A percentile compares a stretch with the other conserved stretches of the same genome.
These are phyloP conservation scores for Machaerirhynchus nigripectus DNA, from an alignment of 2,113 vertebrate genomes.

Conservation along the genomic window DNA sequence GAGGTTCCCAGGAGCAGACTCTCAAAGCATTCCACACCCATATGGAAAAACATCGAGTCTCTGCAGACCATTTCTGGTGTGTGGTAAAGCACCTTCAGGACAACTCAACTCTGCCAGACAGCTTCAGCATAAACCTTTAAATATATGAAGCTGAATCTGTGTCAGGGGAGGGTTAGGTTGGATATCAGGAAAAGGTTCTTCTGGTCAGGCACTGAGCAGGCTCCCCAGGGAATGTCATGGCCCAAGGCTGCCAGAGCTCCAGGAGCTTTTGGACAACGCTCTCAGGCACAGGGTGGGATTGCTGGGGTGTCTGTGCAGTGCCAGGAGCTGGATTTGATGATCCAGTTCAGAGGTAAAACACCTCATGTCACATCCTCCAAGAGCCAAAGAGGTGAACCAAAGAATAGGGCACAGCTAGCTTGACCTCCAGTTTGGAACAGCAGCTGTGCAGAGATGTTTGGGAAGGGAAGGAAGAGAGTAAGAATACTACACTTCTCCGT, in stretches of 20 bases:
- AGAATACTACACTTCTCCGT: not conserved
- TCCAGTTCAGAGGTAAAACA: not conserved
- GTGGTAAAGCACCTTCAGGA: not conserved
- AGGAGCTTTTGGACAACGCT: not conserved
- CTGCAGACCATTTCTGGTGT: not conserved
- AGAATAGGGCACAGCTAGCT: not conserved
- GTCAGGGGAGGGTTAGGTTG: not conserved
- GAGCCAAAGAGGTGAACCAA: not conserved
- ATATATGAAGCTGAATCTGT: not conserved
- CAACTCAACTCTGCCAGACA: not conserved
- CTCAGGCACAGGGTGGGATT: not conserved
- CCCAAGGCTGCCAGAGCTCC: not conserved
- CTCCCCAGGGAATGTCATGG: not conserved
- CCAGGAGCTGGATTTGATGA: not conserved
- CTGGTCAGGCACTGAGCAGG: not conserved
- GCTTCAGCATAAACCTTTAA: not conserved
- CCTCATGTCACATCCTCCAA: not conserved
- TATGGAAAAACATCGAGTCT: not conserved
- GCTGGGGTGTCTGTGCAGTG: not conserved
- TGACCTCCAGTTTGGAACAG: not conserved
- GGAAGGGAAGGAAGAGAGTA: not conserved
- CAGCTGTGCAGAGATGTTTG: not conserved
- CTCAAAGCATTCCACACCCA: not conserved
- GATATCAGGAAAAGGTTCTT: not conserved
- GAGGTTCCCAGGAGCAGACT: not conserved